Percentiles rank a stretch among this genome's conserved stretches.
Conservation (phyloP, 2,888 invertebrate species). For the Plagiodera versicolora region DNA sequence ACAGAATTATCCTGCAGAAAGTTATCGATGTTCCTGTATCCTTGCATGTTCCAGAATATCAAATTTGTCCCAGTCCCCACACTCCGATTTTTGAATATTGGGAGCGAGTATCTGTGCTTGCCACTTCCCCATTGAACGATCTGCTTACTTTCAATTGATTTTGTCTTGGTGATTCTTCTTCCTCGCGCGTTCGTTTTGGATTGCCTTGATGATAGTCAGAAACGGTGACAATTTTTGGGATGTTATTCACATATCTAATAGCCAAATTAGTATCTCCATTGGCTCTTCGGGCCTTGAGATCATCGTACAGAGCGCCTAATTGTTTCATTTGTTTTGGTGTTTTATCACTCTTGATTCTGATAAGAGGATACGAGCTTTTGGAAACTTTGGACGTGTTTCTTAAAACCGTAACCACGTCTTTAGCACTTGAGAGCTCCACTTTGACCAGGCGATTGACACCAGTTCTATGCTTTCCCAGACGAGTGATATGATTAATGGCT, state of each 20-base stretch:
- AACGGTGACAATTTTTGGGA: constrained; percentile 5
- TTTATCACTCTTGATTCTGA: background rate
- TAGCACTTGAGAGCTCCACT: background rate
- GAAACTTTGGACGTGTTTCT: background rate
- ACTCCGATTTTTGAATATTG: background rate
- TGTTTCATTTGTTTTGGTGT: constrained; percentile 1
- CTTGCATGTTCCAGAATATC: background rate
- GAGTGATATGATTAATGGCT: background rate
- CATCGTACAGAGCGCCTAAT: background rate
- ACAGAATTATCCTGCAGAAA: background rate
- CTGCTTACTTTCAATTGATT: background rate
- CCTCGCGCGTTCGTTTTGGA: background rate
- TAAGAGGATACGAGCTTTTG: background rate
- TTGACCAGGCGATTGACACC: background rate
- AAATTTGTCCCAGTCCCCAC: background rate
- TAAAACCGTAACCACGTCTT: constrained; percentile 1
- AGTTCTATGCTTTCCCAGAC: constrained; percentile 1
- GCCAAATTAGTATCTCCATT: background rate
- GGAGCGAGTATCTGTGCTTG: background rate
- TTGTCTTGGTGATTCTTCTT: constrained; percentile 1
- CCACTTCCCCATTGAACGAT: background rate
- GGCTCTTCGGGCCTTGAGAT: background rate
- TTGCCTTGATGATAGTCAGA: constrained; percentile 1
- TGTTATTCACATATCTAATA: constrained; percentile 1
- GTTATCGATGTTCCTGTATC: background rate